Percentiles rank a stretch among this genome's conserved stretches.
These are phyloP conservation scores for Alces alces DNA, from an alignment of 2,113 vertebrate species.

Conservation along the genomic window DNA sequence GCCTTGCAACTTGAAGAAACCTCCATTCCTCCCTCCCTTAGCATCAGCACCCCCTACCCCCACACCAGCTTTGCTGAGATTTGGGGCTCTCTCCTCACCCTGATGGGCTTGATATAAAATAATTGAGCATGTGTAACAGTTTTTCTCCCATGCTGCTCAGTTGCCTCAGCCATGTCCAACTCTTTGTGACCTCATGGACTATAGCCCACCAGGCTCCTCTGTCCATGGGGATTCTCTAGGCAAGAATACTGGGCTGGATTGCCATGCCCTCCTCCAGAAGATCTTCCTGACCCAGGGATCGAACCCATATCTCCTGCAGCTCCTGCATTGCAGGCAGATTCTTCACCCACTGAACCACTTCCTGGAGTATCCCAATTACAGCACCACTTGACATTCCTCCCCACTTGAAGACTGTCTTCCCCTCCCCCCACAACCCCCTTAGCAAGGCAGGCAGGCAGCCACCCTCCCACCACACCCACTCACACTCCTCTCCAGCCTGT, in stretches of 20 bases:
- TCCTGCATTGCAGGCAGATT: neutral
- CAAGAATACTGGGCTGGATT: neutral
- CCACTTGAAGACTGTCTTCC: neutral
- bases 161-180: neutral
- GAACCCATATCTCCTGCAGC: neutral
- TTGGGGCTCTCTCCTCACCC: neutral
- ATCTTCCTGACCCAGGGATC: neutral
- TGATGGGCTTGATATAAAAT: neutral
- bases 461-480: neutral
- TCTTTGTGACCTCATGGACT: neutral
- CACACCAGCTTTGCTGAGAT: neutral
- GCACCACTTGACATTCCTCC: neutral
- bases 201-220: neutral
- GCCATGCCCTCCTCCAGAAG: neutral
- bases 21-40: accelerated
- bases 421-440: neutral
- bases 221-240: neutral
- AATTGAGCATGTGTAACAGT: conserved; percentile 6
- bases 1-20: neutral
- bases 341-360: neutral
- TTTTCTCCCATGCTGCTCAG: neutral
- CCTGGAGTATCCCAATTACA: conserved; percentile 29
- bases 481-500: neutral
- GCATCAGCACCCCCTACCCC: accelerated
- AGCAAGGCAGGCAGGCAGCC: accelerated